Evolutionary conservation across 2,888 invertebrate genomes (phyloP).

Genomic region (Tetanocera ferruginea): DNA sequence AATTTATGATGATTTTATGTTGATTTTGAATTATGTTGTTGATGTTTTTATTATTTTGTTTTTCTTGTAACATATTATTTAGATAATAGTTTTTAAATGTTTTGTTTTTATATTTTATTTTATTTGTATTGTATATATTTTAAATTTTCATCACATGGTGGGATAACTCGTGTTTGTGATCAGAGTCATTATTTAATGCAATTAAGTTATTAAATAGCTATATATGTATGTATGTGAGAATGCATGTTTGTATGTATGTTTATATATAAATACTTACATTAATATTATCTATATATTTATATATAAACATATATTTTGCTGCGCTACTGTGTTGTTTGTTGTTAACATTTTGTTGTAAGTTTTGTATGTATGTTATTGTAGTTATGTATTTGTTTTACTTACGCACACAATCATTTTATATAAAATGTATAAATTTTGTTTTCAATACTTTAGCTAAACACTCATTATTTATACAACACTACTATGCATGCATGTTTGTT

Average conservation of each 20-base stretch:
- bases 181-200: constrained; percentile 52
- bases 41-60: neutral
- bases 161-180: constrained; percentile 62
- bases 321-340: constrained; percentile 29
- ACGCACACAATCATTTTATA: constrained; percentile 6
- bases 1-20: constrained; percentile 17
- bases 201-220: constrained; percentile 25
- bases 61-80: constrained; percentile 5
- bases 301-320: constrained; percentile 30
- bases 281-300: constrained; percentile 30
- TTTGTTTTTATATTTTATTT: constrained; percentile 12
- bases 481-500: neutral
- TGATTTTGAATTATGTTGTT: neutral
- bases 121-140: constrained; percentile 31
- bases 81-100: constrained; percentile 11
- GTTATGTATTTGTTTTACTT: constrained; percentile 7
- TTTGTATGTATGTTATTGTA: neutral
- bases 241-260: neutral
- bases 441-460: constrained; percentile 6
- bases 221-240: neutral
- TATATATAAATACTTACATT: neutral
- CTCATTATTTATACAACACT: neutral
- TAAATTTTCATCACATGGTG: constrained; percentile 61
- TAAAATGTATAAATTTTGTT: constrained; percentile 5
- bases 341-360: constrained; percentile 18